Evolutionary conservation across 2,888 invertebrate species (phyloP).

Genomic region (Acronicta alni): DNA sequence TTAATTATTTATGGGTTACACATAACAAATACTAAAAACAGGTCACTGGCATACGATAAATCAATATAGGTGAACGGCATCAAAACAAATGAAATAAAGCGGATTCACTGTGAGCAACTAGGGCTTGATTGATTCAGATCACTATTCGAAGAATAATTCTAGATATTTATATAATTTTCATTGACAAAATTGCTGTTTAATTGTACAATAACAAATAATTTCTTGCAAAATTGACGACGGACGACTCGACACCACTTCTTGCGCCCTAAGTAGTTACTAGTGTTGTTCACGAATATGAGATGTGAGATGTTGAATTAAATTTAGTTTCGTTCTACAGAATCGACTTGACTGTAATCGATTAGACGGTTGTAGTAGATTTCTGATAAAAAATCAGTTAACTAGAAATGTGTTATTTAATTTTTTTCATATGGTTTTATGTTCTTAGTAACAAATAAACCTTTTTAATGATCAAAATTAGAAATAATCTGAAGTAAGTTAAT

Average conservation of each 20-base stretch:
- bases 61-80: constrained; percentile 84
- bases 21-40: constrained; percentile 82
- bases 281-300: too few species aligned
- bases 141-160: constrained; percentile 3
- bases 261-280: constrained; percentile 56
- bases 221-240: constrained; percentile 35
- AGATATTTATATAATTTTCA: constrained; percentile 34
- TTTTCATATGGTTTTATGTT: too few species aligned
- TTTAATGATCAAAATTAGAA: too few species aligned
- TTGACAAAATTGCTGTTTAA: constrained; percentile 39
- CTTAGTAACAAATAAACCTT: too few species aligned
- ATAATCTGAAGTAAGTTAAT: too few species aligned
- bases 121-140: constrained; percentile 4
- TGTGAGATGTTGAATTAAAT: too few species aligned
- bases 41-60: constrained; percentile 86
- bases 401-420: too few species aligned
- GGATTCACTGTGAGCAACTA: constrained; percentile 20
- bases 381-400: too few species aligned
- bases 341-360: too few species aligned
- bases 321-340: too few species aligned
- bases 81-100: constrained; percentile 79
- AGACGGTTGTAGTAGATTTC: too few species aligned
- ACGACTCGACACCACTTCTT: constrained; percentile 22
- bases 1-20: constrained; percentile 83
- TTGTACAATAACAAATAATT: constrained; percentile 57